These are phyloP conservation scores for Petrophora chlorosata DNA, from an alignment of 2,888 invertebrate genomes.

Conservation along the genomic window DNA sequence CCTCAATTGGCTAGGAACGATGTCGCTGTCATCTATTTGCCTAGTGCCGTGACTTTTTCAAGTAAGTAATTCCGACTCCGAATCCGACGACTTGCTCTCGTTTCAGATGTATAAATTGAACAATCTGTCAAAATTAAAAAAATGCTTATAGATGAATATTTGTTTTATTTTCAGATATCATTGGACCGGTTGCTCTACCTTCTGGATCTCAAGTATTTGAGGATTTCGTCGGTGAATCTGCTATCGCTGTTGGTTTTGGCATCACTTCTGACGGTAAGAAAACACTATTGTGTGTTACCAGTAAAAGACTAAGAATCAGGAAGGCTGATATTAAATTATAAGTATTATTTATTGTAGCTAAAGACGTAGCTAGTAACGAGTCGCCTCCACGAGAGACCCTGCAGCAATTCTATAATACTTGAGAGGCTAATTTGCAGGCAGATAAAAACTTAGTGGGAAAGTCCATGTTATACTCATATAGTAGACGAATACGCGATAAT, in stretches of 20 bases:
- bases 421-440: too few relatives aligned
- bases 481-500: too few relatives aligned
- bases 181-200: conserved; percentile 49
- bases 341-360: too few relatives aligned
- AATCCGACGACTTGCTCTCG: too few relatives aligned
- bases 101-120: too few relatives aligned
- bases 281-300: not conserved
- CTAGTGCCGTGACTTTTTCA: conserved; percentile 38
- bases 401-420: too few relatives aligned
- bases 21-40: conserved; percentile 54
- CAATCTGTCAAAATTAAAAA: too few relatives aligned
- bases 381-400: too few relatives aligned
- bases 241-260: conserved; percentile 55
- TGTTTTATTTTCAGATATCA: conserved; percentile 41
- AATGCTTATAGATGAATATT: not conserved
- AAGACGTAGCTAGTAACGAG: too few relatives aligned
- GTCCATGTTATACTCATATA: too few relatives aligned
- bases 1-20: conserved; percentile 53
- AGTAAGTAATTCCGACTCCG: too few relatives aligned
- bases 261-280: conserved; percentile 47
- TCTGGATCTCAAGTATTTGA: conserved; percentile 37
- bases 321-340: not conserved
- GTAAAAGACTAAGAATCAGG: not conserved
- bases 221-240: conserved; percentile 41
- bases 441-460: too few relatives aligned